Base-by-base conservation (phyloP, 1,140 invertebrate species). In the Drosophila albomicans region DNA sequence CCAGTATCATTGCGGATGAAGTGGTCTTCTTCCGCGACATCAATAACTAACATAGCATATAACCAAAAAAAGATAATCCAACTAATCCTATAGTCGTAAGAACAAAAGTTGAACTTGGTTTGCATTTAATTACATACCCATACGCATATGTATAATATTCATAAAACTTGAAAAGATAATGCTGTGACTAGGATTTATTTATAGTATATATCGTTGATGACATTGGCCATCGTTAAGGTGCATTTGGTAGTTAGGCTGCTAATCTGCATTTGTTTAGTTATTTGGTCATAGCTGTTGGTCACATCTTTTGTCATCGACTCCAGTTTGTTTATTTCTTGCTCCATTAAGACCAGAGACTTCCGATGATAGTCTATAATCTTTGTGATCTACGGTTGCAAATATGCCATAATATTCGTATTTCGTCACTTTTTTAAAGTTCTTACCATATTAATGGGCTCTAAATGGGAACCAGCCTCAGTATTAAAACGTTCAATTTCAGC, bases 1-100 rank as follows among this genome's bases (percentile, higher is more conserved):
- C 96, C 5, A 95, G 96, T 30, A 95, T 99, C 62, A 95, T 98
- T 81, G 98, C 97, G 16, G 97, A 98, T 90, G 97, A 98, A 91
- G 93, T 98, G 7, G 96, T 98, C 91, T 98, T 97, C 92, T 96
- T 98, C 78, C 87, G 87, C 16, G 91, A 92, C 62, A 69, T 84
- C 51, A 74, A 72, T 11, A 80, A 87, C 48, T 91, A 82, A 64
- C 0, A 28, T 0, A 41, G 32, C 25, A 43, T 15, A 49, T 13
- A 66, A 7, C 38, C 28, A 58, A 57, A 64, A 48, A 25, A 25
- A 25, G 11, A 72, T 66, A 51, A 78, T 51, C 67, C 32, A 0
- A 25, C 28, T 41, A 78, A 30, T 15, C 20, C 11, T 77, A 70
- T 68, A 64, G 15, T 54, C 45, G 65, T 89, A 84, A 88, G 85